Percentiles rank a stretch among this genome's conserved stretches.
Evolutionary conservation across 2,888 invertebrate species (phyloP).

Genomic region (Sinodicranocentrus sp.): DNA sequence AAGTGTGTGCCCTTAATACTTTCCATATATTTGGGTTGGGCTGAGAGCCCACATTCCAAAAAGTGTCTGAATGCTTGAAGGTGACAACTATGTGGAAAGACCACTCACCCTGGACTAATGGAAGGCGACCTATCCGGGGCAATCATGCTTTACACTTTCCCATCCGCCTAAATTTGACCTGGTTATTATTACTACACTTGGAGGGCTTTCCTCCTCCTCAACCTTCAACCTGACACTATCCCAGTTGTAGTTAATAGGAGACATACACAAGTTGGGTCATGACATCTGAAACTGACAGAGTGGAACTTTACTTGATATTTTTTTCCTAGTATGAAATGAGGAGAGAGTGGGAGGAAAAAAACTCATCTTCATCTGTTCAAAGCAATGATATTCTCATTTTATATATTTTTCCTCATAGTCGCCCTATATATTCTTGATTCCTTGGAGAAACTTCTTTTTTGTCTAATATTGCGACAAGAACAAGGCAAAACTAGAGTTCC

Average conservation of each 20-base stretch:
- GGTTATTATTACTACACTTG: too few species aligned
- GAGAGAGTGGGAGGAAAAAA: constrained; percentile 10
- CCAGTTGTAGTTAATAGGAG: constrained; percentile 17
- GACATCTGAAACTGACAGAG: constrained; percentile 56
- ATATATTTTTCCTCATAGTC: not conserved
- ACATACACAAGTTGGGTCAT: not conserved
- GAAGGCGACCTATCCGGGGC: not conserved
- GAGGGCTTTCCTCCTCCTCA: not conserved
- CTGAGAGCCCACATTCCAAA: constrained; percentile 8
- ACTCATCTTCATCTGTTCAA: constrained; percentile 11
- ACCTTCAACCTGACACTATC: constrained; percentile 56
- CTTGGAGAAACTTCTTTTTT: not conserved
- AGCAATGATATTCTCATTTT: constrained; percentile 22
- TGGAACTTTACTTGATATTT: constrained; percentile 18
- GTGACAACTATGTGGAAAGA: constrained; percentile 27
- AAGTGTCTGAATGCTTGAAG: constrained; percentile 23
- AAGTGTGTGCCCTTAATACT: not conserved
- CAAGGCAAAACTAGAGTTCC: not conserved
- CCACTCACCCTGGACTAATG: not conserved
- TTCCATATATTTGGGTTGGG: constrained; percentile 4
- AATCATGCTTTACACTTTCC: not conserved
- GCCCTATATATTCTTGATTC: not conserved
- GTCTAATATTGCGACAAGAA: not conserved
- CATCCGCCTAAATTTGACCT: not conserved
- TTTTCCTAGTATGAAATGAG: not conserved